Conservation (phyloP, 2,888 invertebrate species). For the Heliconius hortense region DNA sequence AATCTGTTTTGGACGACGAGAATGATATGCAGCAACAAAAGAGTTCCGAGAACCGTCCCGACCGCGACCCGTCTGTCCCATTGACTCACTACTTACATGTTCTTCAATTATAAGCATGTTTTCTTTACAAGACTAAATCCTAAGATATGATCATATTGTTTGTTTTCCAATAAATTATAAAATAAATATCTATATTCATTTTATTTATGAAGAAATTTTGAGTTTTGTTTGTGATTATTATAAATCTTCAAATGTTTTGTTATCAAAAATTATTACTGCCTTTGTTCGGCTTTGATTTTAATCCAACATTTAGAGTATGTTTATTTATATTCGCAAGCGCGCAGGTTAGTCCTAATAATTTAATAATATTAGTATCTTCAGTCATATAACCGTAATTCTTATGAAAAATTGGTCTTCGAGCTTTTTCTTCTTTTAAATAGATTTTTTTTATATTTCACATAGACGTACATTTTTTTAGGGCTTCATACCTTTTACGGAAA, state of each 20-base stretch:
- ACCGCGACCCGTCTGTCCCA: slow-evolving; percentile 63
- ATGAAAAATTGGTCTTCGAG: too few species aligned
- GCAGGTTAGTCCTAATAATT: neutral
- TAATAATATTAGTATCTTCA: neutral
- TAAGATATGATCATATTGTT: slow-evolving; percentile 27
- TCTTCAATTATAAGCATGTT: slow-evolving; percentile 70
- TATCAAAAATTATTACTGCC: slow-evolving; percentile 22
- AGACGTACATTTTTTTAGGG: too few species aligned
- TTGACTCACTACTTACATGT: slow-evolving; percentile 71
- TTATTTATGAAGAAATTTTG: slow-evolving; percentile 17
- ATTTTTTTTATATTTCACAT: too few species aligned
- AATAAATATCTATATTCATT: slow-evolving; percentile 27
- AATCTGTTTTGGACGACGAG: slow-evolving; percentile 76
- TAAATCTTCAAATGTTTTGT: slow-evolving; percentile 15
- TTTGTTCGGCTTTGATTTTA: slow-evolving; percentile 21
- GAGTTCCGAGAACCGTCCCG: slow-evolving; percentile 72
- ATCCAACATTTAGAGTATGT: neutral
- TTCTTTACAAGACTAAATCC: slow-evolving; percentile 54
- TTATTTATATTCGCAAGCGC: slow-evolving; percentile 16
- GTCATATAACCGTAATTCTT: neutral
- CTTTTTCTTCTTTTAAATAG: too few species aligned
- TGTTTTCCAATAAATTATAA: slow-evolving; percentile 19
- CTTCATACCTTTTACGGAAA: too few species aligned
- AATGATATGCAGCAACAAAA: slow-evolving; percentile 78
- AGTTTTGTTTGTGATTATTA: slow-evolving; percentile 18